Evolutionary conservation across 2,113 vertebrate species (phyloP), one percentile per base, ranked within the genome.

Genomic region (Antechinus flavipes): DNA sequence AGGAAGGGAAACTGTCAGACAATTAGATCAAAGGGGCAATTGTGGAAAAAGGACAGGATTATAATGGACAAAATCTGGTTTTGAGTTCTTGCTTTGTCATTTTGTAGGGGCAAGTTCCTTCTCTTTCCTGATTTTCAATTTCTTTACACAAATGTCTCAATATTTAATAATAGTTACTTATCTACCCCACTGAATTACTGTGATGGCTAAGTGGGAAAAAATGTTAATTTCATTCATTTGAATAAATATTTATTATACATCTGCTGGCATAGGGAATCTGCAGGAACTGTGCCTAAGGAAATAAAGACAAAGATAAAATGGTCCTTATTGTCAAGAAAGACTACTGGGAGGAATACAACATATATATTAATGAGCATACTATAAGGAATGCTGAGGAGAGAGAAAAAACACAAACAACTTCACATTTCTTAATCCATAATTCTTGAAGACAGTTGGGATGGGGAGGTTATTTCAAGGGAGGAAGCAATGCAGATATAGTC

Each of bases 1-100:
- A 93, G 52, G 58, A 91, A 93, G 91, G 92, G 47, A 95, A 92
- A 92, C 26, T 23, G 5, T 10, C 3, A 95, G 58, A 68, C 7
- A 30, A 6, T 54, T 96, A 53, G 54, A 16, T 49, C 89, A 92
- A 93, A 91, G 25, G 35, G n/a, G 1, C 35, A n/a, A 35, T 76
- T 76, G 16, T n/a, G 6, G 61, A 76, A 76, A 76, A 4, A n/a
- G 4, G 10, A 76, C n/a, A 76, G 14, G 35, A 19, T 76, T n/a
- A n/a, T 76, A 12, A 76, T 76, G 61, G 35, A n/a, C 35, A 76
- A 76, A 3, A 76, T 76, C 30, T 76, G 61, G 4, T 6, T 76
- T n/a, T 35, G 5, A n/a, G 35, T 76, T 25, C 35, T 76, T 76
- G 61, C 61, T 76, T 76, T n/a, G 35, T 76, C 35, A 76, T 76